Evolutionary conservation across 1,140 invertebrate species (phyloP).

Genomic region (Antheraea pernyi): DNA sequence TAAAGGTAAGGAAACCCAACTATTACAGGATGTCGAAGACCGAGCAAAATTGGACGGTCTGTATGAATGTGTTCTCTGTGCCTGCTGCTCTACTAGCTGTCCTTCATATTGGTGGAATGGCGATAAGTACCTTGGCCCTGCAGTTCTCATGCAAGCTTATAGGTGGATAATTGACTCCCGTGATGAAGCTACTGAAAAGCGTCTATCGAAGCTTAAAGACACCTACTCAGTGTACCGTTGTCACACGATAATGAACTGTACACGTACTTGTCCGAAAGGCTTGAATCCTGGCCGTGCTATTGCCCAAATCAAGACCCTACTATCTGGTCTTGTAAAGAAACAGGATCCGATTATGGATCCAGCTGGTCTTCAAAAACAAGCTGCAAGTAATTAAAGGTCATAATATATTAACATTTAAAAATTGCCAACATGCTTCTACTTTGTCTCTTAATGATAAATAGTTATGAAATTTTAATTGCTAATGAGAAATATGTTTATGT

Average conservation of each 20-base stretch:
- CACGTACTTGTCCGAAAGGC: slow-evolving; percentile 97
- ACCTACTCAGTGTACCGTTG: slow-evolving; percentile 97
- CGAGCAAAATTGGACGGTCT: slow-evolving; percentile 96
- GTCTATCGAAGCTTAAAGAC: slow-evolving; percentile 92
- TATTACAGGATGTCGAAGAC: slow-evolving; percentile 94
- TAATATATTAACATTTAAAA: neutral
- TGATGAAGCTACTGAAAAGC: slow-evolving; percentile 90
- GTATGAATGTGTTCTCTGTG: slow-evolving; percentile 98
- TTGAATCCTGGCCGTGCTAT: slow-evolving; percentile 97
- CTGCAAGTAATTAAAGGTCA: slow-evolving; percentile 32
- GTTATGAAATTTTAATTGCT: slow-evolving; percentile 8
- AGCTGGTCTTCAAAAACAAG: slow-evolving; percentile 70
- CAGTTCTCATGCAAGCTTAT: slow-evolving; percentile 96
- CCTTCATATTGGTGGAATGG: slow-evolving; percentile 99
- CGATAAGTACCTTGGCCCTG: slow-evolving; percentile 97
- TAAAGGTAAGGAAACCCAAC: slow-evolving; percentile 85
- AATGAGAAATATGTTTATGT: neutral
- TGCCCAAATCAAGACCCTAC: slow-evolving; percentile 96
- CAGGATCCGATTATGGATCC: slow-evolving; percentile 86
- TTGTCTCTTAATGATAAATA: neutral
- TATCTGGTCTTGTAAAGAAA: slow-evolving; percentile 91
- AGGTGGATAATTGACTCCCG: slow-evolving; percentile 99
- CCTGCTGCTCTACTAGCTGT: slow-evolving; percentile 97
- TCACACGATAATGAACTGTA: slow-evolving; percentile 99
- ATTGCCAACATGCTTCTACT: too few species aligned